Evolutionary conservation across 2,888 invertebrate species (phyloP).

Genomic region (Thymelicus sylvestris): DNA sequence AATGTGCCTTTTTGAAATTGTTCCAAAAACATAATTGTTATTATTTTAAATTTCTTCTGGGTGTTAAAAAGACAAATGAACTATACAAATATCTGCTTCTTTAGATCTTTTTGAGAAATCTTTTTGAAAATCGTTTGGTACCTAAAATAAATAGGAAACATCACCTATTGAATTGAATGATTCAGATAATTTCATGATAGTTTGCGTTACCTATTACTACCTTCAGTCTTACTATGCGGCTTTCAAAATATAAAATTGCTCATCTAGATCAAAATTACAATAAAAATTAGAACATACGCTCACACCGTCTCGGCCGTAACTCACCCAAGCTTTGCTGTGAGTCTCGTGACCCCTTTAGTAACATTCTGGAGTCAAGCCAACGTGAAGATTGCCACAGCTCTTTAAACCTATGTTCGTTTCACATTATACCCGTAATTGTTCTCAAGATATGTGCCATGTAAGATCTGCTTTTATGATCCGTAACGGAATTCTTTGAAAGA

Average conservation of each 20-base stretch:
- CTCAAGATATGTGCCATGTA: constrained; percentile 26
- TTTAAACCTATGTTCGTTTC: constrained; percentile 42
- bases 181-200: too few species aligned
- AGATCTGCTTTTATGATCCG: constrained; percentile 1
- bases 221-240: too few species aligned
- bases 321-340: constrained; percentile 46
- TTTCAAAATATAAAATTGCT: background rate
- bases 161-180: too few species aligned
- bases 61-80: too few species aligned
- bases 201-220: too few species aligned
- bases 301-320: constrained; percentile 41
- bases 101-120: too few species aligned
- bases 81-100: too few species aligned
- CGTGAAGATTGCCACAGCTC: constrained; percentile 47
- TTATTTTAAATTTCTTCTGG: too few species aligned
- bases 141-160: too few species aligned
- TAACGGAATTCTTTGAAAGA: background rate
- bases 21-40: too few species aligned
- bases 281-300: background rate
- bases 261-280: background rate
- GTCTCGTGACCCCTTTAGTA: constrained; percentile 49
- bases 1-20: too few species aligned
- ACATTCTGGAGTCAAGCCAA: constrained; percentile 52
- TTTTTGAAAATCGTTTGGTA: too few species aligned
- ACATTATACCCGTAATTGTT: constrained; percentile 35